Base-by-base conservation (phyloP, 2,113 vertebrate species). In the Pelodiscus sinensis region DNA sequence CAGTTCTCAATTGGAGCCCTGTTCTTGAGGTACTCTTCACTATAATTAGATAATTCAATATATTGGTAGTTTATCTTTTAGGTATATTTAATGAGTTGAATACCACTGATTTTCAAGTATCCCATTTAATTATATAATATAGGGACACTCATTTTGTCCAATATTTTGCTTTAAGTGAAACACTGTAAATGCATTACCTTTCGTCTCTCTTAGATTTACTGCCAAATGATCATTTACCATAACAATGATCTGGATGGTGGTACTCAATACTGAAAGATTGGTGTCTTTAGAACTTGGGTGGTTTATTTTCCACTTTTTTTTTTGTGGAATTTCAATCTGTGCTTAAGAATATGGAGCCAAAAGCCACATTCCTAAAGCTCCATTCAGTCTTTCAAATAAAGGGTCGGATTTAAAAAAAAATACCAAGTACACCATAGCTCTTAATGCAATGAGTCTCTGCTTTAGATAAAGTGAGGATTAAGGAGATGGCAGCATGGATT, bases 1-100 rank as follows among this genome's bases (percentile, higher is more conserved):
- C 99, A 9, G 95, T 99, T 90, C 98, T 99, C 24, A 98, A 21
- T 86, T 99, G 99, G 99, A 99, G 98, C 80, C 99, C 99, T 22
- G 98, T 99, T 91, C 98, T 99, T 88, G 99, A 99, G 99, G 99
- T 99, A 92, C 90, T 88, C 68, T 50, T 29, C 81, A 95, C 71
- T 51, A 29, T 31, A 93, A 22, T 44, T 35, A 77, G 73, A 2
- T 31, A 4, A 35, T 71, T 51, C 18, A 5, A 5, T 71, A 77
- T 25, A 77, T 25, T 44, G 38, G 13, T 77, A 77, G 24, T 75
- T 14, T 77, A 77, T 50, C 38, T 14, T 5, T 13, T 50, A 24
- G 38, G 38, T 77, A 25, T 77, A 77, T 44, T 77, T 77, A 35
- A 71, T 71, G 21, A 44, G 24, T 77, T 24, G 19, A 38, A 77